Base-by-base conservation (phyloP, 2,113 vertebrate genomes). In the Leptodactylus fuscus region DNA sequence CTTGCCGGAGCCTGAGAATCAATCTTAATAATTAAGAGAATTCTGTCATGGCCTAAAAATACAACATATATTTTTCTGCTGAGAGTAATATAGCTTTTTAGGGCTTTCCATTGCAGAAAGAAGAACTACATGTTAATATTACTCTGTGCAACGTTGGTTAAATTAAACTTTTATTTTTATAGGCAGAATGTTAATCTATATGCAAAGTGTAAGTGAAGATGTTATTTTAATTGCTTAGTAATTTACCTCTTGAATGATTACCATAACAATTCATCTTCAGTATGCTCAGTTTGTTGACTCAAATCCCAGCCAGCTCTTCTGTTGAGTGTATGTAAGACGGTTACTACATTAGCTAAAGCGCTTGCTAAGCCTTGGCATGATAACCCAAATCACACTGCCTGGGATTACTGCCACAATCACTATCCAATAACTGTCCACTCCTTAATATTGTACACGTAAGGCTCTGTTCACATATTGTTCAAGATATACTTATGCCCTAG, bases 151-250 rank as follows among this genome's bases (percentile, higher is more conserved):
- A 27, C 32, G 8, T 29, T 55, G 32, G 44, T 78, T 78, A 53
- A 55, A 78, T 34, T 78, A 51, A 78, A 78, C 48, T 78, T 77
- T 77, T 51, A 78, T 53, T 75, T 78, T 78, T 38, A 78, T 78
- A 48, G 44, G 75, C 49, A n/a, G 32, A 22, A 55, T 78, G 49
- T 36, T 53, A 51, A 78, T 78, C 32, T 78, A 51, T 78, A 55
- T 78, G 75, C 49, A 78, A 36, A 78, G 49, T 78, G 75, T 55
- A 78, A 78, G 48, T 55, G 49, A 55, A 55, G 32, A 78, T 55
- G 49, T 78, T 78, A 53, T 53, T 6, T 53, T 51, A 78, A 78
- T 55, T 78, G 49, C 75, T 36, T 78, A 32, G 48, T 55, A 53
- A 55, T 78, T 78, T 78, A 78, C 49, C 49, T 51, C 27, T 53